Evolutionary conservation across 2,113 vertebrate genomes (phyloP).

Genomic region (Cheilinus undulatus): DNA sequence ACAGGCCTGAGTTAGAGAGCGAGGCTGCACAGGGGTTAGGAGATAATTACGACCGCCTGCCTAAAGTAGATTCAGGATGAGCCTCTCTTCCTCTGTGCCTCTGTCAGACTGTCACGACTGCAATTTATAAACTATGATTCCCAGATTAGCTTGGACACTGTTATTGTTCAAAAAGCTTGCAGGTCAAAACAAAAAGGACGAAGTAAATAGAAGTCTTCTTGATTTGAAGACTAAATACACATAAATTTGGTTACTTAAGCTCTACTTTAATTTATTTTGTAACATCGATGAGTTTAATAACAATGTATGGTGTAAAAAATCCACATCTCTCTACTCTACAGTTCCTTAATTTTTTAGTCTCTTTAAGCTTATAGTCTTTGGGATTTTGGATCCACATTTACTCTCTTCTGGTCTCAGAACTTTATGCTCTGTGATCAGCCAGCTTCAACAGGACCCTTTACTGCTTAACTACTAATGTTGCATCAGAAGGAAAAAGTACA

Average conservation of each 20-base stretch:
- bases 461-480: no score
- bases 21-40: constrained; percentile 12
- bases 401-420: no score
- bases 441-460: no score
- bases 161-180: constrained; percentile 30
- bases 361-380: not conserved
- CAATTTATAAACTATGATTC: constrained; percentile 65
- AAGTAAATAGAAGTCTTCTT: not conserved
- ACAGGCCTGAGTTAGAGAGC: constrained; percentile 60
- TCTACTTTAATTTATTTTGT: not conserved
- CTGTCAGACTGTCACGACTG: constrained; percentile 11
- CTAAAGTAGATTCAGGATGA: constrained; percentile 39
- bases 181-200: not conserved
- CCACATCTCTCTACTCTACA: not conserved
- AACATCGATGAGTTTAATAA: not conserved
- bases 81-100: constrained; percentile 10
- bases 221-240: no score
- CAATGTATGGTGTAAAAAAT: not conserved
- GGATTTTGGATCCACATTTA: not conserved
- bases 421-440: no score
- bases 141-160: constrained; percentile 48
- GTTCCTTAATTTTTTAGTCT: not conserved
- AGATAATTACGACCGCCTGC: constrained; percentile 57
- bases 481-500: no score
- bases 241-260: not conserved